Conservation (phyloP, 37 sponge, comb jelly and placozoan species). For the Bolinopsis microptera region DNA sequence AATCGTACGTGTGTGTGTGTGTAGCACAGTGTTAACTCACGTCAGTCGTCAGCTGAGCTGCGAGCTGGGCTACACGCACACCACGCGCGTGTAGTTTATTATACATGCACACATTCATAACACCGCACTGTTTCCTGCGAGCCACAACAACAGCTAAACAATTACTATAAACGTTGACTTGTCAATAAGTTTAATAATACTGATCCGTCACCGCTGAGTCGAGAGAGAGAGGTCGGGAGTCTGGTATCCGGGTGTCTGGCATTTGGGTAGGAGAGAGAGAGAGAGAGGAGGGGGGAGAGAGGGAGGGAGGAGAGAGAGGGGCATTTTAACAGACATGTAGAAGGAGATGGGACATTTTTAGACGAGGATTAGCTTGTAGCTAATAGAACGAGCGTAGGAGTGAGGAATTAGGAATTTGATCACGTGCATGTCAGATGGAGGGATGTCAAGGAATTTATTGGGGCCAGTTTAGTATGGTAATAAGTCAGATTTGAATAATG, state of each 20-base stretch:
- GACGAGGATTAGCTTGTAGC: no score
- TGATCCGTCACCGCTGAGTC: not conserved
- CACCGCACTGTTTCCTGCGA: not conserved
- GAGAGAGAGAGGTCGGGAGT: not conserved
- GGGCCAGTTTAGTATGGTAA: no score
- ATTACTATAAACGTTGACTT: not conserved
- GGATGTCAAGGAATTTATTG: no score
- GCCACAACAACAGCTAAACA: not conserved
- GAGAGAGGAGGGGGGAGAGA: not conserved
- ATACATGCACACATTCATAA: not conserved
- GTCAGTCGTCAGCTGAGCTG: not conserved
- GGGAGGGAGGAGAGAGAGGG: slow-evolving; percentile 23
- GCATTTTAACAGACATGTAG: not conserved
- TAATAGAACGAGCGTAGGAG: no score
- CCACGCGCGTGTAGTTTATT: not conserved
- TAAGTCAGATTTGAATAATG: no score
- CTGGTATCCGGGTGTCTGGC: no score
- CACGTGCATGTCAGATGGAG: no score
- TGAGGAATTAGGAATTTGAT: no score
- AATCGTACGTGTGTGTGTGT: not conserved
- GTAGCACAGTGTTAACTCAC: not conserved
- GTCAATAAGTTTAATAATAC: not conserved
- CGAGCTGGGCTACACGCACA: not conserved
- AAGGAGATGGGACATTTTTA: not conserved
- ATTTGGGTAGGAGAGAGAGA: not conserved